Conservation (phyloP, 2,797 vertebrate genomes). For the Tadarida brasiliensis region DNA sequence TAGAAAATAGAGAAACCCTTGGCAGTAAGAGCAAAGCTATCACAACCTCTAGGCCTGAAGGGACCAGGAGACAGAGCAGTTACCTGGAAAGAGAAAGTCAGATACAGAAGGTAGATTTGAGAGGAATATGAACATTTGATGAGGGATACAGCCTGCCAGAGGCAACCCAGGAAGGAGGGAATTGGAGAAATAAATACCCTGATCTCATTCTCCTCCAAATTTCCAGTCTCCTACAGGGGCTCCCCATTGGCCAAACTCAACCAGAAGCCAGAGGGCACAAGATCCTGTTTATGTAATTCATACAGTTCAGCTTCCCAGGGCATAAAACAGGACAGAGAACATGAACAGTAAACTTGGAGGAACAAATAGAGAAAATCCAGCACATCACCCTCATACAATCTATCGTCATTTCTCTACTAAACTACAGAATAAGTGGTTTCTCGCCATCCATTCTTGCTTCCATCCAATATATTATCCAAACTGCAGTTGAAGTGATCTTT, state of each 20-base stretch:
- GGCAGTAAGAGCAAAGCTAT: constrained; percentile 24
- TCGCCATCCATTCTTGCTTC: background rate
- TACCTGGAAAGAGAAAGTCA: constrained; percentile 3
- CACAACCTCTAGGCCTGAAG: background rate
- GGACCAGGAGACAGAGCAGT: background rate
- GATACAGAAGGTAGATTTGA: background rate
- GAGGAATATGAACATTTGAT: background rate
- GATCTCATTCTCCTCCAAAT: constrained; percentile 9
- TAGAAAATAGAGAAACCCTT: constrained; percentile 46
- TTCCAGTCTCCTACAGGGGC: background rate
- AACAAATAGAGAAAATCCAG: background rate
- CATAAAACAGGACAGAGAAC: background rate
- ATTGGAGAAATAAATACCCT: constrained; percentile 22
- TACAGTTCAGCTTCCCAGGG: background rate
- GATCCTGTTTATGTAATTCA: background rate
- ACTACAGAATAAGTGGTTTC: background rate
- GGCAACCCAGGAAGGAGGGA: background rate
- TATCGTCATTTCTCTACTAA: background rate
- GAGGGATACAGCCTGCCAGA: background rate
- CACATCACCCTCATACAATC: background rate
- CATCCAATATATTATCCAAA: constrained; percentile 3
- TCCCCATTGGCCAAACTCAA: constrained; percentile 30
- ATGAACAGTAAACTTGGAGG: background rate
- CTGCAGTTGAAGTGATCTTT: constrained; percentile 17
- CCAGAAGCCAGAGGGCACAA: background rate